Conservation (phyloP, 2,888 invertebrate species). For the Sisyra nigra region DNA sequence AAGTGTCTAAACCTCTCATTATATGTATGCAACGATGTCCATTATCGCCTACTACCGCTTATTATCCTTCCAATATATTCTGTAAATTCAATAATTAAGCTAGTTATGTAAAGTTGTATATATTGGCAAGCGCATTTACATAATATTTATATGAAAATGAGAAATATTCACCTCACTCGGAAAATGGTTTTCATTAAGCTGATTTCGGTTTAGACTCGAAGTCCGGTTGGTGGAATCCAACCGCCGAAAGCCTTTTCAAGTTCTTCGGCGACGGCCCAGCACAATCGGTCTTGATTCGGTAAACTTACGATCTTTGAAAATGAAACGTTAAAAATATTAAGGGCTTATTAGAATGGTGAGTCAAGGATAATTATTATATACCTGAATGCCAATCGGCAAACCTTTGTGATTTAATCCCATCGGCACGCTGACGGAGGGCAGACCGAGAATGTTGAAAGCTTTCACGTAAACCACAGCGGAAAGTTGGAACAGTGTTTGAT, state of each 20-base stretch:
- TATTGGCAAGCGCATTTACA: no score
- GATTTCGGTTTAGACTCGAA: no score
- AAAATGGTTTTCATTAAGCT: no score
- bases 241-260: conserved; percentile 8
- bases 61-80: no score
- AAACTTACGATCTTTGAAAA: not conserved
- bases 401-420: not conserved
- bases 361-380: not conserved
- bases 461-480: not conserved
- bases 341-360: not conserved
- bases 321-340: not conserved
- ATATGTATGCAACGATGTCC: no score
- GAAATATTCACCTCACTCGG: no score
- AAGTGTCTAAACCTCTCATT: no score
- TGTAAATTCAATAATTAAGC: no score
- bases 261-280: conserved; percentile 8
- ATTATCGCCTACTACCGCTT: no score
- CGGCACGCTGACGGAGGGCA: not conserved
- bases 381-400: not conserved
- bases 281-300: conserved; percentile 6
- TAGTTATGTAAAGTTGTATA: no score
- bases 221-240: conserved; percentile 4
- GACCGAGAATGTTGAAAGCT: not conserved
- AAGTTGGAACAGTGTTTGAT: not conserved
- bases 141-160: no score